Conservation (phyloP, 2,888 invertebrate species). For the Aethes cnicana region DNA sequence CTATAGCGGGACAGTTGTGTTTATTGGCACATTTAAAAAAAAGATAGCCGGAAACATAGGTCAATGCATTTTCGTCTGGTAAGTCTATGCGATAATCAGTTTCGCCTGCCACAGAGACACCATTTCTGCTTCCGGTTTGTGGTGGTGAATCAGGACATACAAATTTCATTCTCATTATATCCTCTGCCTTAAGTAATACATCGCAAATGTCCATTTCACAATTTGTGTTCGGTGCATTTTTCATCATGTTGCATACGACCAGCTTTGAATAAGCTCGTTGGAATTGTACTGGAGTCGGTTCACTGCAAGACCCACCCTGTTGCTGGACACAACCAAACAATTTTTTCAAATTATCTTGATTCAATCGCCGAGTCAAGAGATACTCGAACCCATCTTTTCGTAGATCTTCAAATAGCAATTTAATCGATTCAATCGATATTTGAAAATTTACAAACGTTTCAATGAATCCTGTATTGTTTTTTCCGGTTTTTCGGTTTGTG, state of each 20-base stretch:
- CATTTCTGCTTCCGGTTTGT: background rate
- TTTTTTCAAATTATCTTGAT: conserved; percentile 21
- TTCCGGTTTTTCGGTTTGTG: conserved; percentile 14
- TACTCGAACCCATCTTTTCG: conserved; percentile 20
- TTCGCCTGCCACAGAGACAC: conserved; percentile 19
- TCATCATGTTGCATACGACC: conserved; percentile 28
- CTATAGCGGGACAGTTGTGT: conserved; percentile 21
- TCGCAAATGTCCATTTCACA: conserved; percentile 28
- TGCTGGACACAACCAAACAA: conserved; percentile 27
- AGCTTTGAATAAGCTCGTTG: conserved; percentile 31
- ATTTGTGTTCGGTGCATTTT: conserved; percentile 23
- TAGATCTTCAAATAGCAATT: conserved; percentile 24
- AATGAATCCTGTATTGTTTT: conserved; percentile 19
- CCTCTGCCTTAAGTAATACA: conserved; percentile 25
- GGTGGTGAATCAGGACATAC: background rate
- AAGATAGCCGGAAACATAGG: conserved; percentile 28
- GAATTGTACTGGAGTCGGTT: conserved; percentile 32
- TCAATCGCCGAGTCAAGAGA: conserved; percentile 24
- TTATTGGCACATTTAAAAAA: conserved; percentile 30
- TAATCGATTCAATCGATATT: conserved; percentile 29
- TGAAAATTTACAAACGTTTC: conserved; percentile 29
- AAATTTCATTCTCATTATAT: conserved; percentile 9
- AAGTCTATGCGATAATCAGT: conserved; percentile 29
- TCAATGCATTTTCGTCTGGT: conserved; percentile 28
- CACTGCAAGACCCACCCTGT: conserved; percentile 20